phyloP scores from a whole-genome alignment of 2,888 invertebrate species.

The Morinoia aosen region DNA sequence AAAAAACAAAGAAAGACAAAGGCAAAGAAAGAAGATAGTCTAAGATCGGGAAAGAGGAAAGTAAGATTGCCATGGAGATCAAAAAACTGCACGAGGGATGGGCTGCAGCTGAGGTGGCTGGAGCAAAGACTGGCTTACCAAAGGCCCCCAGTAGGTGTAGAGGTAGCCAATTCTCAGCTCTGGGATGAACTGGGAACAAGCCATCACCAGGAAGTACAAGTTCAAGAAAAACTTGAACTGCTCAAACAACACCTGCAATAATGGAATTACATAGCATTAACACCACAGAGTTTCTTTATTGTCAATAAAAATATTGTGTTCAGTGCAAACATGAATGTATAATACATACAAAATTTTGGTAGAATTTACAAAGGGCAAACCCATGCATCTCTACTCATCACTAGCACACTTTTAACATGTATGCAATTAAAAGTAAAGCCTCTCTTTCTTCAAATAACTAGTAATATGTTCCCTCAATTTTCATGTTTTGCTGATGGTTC shows the following conservation, averaged over 20 bases:
- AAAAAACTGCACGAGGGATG: neutral
- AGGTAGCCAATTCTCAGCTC: slow-evolving; percentile 96
- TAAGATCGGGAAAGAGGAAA: too few species aligned
- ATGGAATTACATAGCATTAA: neutral
- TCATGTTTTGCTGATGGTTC: too few species aligned
- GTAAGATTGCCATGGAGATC: too few species aligned
- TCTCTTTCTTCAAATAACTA: too few species aligned
- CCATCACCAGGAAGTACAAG: slow-evolving; percentile 98
- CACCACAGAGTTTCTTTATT: neutral
- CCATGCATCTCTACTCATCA: neutral
- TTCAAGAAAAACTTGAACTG: slow-evolving; percentile 99
- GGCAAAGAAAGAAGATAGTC: too few species aligned
- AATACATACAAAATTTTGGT: too few species aligned
- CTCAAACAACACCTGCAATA: slow-evolving; percentile 87
- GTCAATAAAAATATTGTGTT: neutral
- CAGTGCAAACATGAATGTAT: too few species aligned
- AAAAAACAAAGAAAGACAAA: too few species aligned
- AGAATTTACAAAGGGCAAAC: too few species aligned
- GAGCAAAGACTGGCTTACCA: slow-evolving; percentile 75
- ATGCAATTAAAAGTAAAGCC: too few species aligned
- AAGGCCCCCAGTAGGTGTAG: slow-evolving; percentile 99
- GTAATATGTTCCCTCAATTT: too few species aligned
- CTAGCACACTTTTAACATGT: too few species aligned
- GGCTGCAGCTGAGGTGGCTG: neutral
- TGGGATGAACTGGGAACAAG: slow-evolving; percentile 96